Base-by-base conservation (phyloP, 2,797 vertebrate species). In the Muscicapa striata region DNA sequence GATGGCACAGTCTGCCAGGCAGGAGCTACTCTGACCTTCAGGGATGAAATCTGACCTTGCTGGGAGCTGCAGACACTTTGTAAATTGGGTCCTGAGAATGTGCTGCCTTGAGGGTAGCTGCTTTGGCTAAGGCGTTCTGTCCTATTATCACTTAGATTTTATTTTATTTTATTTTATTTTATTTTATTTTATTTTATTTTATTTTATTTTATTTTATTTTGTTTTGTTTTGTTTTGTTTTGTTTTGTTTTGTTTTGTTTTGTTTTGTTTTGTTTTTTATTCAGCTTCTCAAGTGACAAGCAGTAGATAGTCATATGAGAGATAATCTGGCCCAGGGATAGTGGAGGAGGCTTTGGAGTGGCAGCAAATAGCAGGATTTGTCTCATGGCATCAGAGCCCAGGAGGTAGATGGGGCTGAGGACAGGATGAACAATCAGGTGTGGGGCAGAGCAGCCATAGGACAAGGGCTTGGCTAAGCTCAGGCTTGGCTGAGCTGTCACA, bases 21-120 rank as follows among this genome's bases (percentile, higher is more conserved):
- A 84, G 69, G 73, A 88, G 62, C 83, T 63, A 54, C 45, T 87
- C 66, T 32, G 87, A 95, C 89, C 95, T 97, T 96, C 87, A 86
- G 90, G 83, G 63, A 38, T 0, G 19, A 78, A 94, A 94, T 48
- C 69, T 91, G 95, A 94, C 91, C 94, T 96, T 95, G 94, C 30
- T 76, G 62, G 66, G 76, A 91, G 62, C 55, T 77, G 64, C 52
- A 79, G 18, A 62, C 10, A 3, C 12, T 81, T 74, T 40, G 49
- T 34, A 73, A 40, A 52, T 1, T 8, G 49, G 52, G 10, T 63
- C 23, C 21, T 66, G 45, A 27, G 32, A 69, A 36, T 27, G n/a
- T 89, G 32, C 48, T 87, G 29, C n/a, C 72, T 46, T 84, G 58
- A 62, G 46, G 19, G n/a, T 1, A 5, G 26, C 36, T 75, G 40